These are phyloP conservation scores for Thaleichthys pacificus DNA, from an alignment of 2,797 vertebrate species.

Conservation along the genomic window DNA sequence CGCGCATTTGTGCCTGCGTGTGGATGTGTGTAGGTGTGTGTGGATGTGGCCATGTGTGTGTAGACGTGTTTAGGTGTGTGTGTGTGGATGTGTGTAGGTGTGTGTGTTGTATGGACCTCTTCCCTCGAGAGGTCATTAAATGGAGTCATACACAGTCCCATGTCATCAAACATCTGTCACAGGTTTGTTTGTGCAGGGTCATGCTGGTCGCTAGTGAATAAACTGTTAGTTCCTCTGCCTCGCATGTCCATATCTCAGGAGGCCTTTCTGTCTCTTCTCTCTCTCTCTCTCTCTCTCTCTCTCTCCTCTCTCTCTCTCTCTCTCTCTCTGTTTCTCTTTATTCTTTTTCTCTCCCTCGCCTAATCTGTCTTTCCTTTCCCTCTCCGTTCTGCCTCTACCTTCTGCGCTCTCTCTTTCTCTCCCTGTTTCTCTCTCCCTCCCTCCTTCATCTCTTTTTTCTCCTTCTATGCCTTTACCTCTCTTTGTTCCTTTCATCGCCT, in stretches of 20 bases:
- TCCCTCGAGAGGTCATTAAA: slow-evolving; percentile 50
- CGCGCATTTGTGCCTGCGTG: not conserved
- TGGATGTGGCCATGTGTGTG: slow-evolving; percentile 8
- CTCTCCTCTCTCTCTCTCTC: slow-evolving; percentile 22
- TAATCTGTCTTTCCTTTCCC: slow-evolving; percentile 25
- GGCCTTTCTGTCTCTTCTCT: not conserved
- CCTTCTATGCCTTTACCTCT: slow-evolving; percentile 15
- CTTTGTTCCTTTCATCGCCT: slow-evolving; percentile 16
- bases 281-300: slow-evolving; percentile 21
- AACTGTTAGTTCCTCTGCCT: slow-evolving; percentile 29
- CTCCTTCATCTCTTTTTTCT: slow-evolving; percentile 17
- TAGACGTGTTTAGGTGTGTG: slow-evolving; percentile 11
- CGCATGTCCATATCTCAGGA: slow-evolving; percentile 20
- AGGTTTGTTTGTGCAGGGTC: slow-evolving; percentile 32
- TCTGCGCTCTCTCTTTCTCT: slow-evolving; percentile 21
- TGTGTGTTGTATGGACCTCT: slow-evolving; percentile 16
- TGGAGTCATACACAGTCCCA: slow-evolving; percentile 41
- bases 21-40: not conserved
- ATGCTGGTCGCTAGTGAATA: slow-evolving; percentile 21
- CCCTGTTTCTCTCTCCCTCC: slow-evolving; percentile 11
- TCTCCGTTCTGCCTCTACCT: not conserved
- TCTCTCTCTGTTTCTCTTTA: not conserved
- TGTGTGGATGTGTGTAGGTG: slow-evolving; percentile 6
- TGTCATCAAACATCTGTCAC: slow-evolving; percentile 52
- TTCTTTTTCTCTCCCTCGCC: not conserved